Base-by-base conservation (phyloP, 2,113 vertebrate species). In the Sylvilagus bachmani region DNA sequence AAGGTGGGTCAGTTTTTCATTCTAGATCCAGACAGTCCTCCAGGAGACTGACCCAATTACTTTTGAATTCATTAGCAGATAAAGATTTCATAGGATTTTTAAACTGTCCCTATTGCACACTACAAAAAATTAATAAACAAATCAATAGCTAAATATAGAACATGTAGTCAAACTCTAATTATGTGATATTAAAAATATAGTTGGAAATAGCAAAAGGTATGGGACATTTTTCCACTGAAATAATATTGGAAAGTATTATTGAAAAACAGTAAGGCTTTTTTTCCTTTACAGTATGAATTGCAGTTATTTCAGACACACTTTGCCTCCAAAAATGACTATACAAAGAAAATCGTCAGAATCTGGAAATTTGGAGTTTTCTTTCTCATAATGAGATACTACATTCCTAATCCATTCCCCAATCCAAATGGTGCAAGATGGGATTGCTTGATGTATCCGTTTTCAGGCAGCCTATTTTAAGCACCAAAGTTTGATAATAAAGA, bases 391-490 rank as follows among this genome's bases (percentile, higher is more conserved):
- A 51, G 36, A 81, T 78, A 51, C 44, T 79, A 25, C 1, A 31
- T 71, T 33, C 49, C 21, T 75, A 79, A 86, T 69, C 67, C 78
- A 88, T 58, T 78, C 67, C 58, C 16, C 62, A 75, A 33, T 38
- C 29, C 24, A 81, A 83, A 3, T 31, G 66, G 38, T 29, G 8
- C 1, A 53, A 22, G 51, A 74, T 91, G 31, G 81, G 2, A 16
- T 79, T 81, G 17, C 19, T 31, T 53, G 58, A 58, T 27, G 27
- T 58, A 36, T 55, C 44, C 53, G 92, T 29, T 75, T 88, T 49
- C 36, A 27, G 49, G 27, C 70, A 71, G 69, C 78, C 85, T 95
- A 86, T 91, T 93, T 94, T 90, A 91, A 93, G 87, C 88, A 86
- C 90, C 85, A 67, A 96, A n/a, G 27, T 88, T 85, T 74, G 84